Evolutionary conservation across 1,140 invertebrate species (phyloP), one percentile per base, ranked within the genome.

Genomic region (Drosophila rhopaloa): DNA sequence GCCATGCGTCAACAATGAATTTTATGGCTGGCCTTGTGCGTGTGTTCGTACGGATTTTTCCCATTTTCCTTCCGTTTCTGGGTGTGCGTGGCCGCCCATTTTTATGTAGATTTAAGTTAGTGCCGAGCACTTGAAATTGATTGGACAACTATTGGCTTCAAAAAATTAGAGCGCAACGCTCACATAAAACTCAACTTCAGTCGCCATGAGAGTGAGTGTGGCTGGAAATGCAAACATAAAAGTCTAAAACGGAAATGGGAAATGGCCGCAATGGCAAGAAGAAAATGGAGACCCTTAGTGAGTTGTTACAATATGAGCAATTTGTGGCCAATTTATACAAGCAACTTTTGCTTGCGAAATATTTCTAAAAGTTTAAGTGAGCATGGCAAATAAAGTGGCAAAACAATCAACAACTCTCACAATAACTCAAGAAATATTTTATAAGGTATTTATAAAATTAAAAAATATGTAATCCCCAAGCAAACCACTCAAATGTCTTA

Each of bases 21-120:
- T 86, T 86, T 81, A 86, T 86, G 71, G 62, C 55, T 76, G 55
- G 59, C 48, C 57, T 62, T 73, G 48, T 76, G 65, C 72, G 65
- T 79, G 55, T 46, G 63, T 40, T 71, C 50, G 61, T 73, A 29
- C 48, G 74, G 51, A 35, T 50, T 29, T 50, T 27, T 8, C 13
- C 38, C 38, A 43, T 51, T 47, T 43, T 60, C 55, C 11, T 24
- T 14, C 70, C 38, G 24, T 19, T 27, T 50, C 35, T 14, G 29
- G 14, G 27, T 27, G 66, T 56, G 56, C 68, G 68, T 71, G 46
- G 40, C 53, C 56, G 53, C 43, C 51, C 56, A 81, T 63, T 79
- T 83, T 88, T 89, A 88, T 88, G 83, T 83, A 88, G 83, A 89
- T 89, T 88, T 73, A 80, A 80, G 73, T 74, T 88, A 82, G 70